Evolutionary conservation across 1,140 invertebrate genomes (phyloP).

Genomic region (Drosophila azteca): DNA sequence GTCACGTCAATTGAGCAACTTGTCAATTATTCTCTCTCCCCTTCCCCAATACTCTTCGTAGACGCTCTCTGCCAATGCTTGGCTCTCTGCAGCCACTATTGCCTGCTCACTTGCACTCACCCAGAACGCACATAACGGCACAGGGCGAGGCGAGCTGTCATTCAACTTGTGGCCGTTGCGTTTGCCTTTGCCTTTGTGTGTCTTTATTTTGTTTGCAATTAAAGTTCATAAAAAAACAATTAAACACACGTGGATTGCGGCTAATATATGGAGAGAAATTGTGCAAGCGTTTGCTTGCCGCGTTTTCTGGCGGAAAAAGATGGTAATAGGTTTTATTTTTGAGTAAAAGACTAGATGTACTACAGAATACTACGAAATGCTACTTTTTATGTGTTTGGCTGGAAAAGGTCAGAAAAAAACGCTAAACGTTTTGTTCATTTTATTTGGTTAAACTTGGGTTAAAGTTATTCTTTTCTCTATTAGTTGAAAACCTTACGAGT

Average conservation of each 20-base stretch:
- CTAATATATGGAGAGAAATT: background rate
- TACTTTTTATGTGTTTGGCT: too few relatives aligned
- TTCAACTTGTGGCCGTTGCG: background rate
- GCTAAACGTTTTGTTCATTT: too few relatives aligned
- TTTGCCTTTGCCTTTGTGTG: too few relatives aligned
- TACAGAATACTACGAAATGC: too few relatives aligned
- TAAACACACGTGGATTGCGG: background rate
- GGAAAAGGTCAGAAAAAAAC: too few relatives aligned
- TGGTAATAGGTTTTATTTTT: too few relatives aligned
- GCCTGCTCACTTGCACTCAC: conserved; percentile 38
- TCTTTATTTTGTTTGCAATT: conserved; percentile 10
- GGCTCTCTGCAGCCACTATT: conserved; percentile 7
- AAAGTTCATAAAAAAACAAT: conserved; percentile 7
- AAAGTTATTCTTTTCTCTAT: too few relatives aligned
- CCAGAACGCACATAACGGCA: conserved; percentile 1
- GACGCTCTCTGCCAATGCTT: conserved; percentile 32
- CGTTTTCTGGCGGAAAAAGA: too few relatives aligned
- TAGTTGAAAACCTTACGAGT: too few relatives aligned
- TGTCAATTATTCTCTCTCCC: conserved; percentile 24
- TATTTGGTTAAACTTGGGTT: too few relatives aligned
- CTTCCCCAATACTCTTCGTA: conserved; percentile 5
- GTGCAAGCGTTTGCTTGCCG: background rate
- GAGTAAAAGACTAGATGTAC: too few relatives aligned
- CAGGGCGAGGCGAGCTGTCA: conserved; percentile 3
- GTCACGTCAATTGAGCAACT: conserved; percentile 23